Evolutionary conservation across 2,888 invertebrate species (phyloP), one percentile per base, ranked within the genome.

Genomic region (Diadegma fenestrale): DNA sequence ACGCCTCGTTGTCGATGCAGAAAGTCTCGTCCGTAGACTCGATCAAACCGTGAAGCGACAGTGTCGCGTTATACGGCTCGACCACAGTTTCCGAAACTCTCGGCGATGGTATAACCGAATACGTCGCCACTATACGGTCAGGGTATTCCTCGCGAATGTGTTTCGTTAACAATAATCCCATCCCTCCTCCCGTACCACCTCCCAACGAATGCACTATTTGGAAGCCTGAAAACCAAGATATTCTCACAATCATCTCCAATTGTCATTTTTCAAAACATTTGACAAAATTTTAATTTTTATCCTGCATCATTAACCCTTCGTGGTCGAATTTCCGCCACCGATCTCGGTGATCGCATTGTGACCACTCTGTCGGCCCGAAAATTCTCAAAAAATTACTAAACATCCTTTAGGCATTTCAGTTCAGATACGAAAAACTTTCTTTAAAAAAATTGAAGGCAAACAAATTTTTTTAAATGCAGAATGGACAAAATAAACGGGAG

Each of bases 21-120:
- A 96, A 98, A 58, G 97, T 97, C 94, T 97, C 97, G 93, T 98
- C 97, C 64, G 97, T 97, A 94, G 97, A 97, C 94, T 98, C 98
- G 89, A 98, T 97, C 88, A 98, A 94, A 93, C 97, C 97, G 94
- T 97, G 97, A 72, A 97, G 97, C 86, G 97, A 97, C 72, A 98
- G 95, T 43, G 97, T 97, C 89, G 98, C 98, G 92, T 98, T 98
- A 95, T 98, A 98, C 68, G 98, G 97, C 94, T 98, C 98, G 76
- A 98, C 98, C 89, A 98, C 98, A 90, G 97, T 98, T 94, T 98
- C 97, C 87, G 98, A 98, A 91, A 96, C 96, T 95, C 95, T 98
- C 82, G 97, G 96, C 86, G 96, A 96, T 92, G 97, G 97, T 92
- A 97, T 96, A n/a, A 97, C 95, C 17, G 95, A 95, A 92, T 95